Evolutionary conservation across 2,888 invertebrate species (phyloP).

Genomic region (Pseudanteris insignis): DNA sequence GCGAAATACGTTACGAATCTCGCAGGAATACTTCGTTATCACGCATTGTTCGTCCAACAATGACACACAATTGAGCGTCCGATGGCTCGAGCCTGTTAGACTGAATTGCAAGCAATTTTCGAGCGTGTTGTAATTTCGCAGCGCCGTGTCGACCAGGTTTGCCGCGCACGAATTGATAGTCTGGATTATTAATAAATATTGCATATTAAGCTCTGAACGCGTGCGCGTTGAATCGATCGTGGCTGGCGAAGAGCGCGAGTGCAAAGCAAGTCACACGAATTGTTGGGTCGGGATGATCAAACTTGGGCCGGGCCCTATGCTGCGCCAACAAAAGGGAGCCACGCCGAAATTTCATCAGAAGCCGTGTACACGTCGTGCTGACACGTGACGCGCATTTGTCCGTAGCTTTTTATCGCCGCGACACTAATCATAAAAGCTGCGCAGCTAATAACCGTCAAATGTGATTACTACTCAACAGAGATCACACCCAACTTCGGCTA

Average conservation of each 20-base stretch:
- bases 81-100: background rate
- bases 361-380: conserved; percentile 55
- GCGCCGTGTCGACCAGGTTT: conserved; percentile 43
- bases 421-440: conserved; percentile 45
- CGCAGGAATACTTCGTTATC: conserved; percentile 27
- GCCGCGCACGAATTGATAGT: no score
- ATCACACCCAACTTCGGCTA: conserved; percentile 32
- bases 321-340: conserved; percentile 46
- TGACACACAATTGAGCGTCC: conserved; percentile 20
- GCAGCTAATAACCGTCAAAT: conserved; percentile 45
- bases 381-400: conserved; percentile 66
- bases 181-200: no score
- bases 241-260: no score
- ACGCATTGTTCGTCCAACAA: conserved; percentile 26
- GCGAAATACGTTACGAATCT: conserved; percentile 19
- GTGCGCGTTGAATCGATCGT: no score
- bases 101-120: conserved; percentile 10
- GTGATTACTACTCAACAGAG: conserved; percentile 32
- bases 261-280: no score
- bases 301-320: no score
- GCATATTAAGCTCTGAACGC: no score
- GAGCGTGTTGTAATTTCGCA: no score
- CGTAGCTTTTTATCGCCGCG: conserved; percentile 42
- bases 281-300: no score
- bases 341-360: conserved; percentile 58